These are phyloP conservation scores for Elephantulus edwardii DNA, from an alignment of 2,113 vertebrate genomes.

Conservation along the genomic window DNA sequence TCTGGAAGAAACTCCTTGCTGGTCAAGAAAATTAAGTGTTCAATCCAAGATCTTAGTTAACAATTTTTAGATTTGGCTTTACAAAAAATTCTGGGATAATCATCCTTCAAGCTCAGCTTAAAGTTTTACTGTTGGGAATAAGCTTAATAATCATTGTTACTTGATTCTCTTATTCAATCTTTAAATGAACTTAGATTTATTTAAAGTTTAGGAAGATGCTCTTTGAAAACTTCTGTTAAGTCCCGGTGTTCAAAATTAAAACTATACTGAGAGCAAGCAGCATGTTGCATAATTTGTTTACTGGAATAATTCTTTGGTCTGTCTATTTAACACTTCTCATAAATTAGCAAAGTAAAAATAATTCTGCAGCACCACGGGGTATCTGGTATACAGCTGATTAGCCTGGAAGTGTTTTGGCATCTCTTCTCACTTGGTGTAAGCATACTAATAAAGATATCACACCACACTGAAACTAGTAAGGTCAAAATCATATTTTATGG, in stretches of 20 bases:
- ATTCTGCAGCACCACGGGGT: neutral
- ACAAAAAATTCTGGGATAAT: neutral
- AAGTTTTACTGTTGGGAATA: neutral
- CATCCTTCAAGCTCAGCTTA: neutral
- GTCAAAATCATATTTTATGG: neutral
- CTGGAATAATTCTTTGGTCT: constrained; percentile 1
- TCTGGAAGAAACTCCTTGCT: constrained; percentile 82
- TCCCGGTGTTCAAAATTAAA: neutral
- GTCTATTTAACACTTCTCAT: constrained; percentile 8
- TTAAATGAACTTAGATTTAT: neutral
- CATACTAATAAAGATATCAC: neutral
- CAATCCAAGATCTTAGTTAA: neutral
- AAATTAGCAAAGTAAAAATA: constrained; percentile 58
- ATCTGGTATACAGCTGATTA: neutral
- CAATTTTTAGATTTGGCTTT: constrained; percentile 2
- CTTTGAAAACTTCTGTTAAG: neutral
- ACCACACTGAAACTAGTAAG: neutral
- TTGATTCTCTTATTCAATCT: neutral
- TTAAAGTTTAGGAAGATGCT: constrained; percentile 19
- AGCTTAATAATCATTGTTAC: constrained; percentile 2
- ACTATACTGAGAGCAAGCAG: constrained; percentile 40
- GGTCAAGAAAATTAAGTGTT: constrained; percentile 36
- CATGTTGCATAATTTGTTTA: neutral
- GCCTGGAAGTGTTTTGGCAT: neutral
- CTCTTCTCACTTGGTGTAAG: neutral